These are phyloP conservation scores for Microcebus jonahi DNA, from an alignment of 2,113 vertebrate species.

Conservation along the genomic window DNA sequence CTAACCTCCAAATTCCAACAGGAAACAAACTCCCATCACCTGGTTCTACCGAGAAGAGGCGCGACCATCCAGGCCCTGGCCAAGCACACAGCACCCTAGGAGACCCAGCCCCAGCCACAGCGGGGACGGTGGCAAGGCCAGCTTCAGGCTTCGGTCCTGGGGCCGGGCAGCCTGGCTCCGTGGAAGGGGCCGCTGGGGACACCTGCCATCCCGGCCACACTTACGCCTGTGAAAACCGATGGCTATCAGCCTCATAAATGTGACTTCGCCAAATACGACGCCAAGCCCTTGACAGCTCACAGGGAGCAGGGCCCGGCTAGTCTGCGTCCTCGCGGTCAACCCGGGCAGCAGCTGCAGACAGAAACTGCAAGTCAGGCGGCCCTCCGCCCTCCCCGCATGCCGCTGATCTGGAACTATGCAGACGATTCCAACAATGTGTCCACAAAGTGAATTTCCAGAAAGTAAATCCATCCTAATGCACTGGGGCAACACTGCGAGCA, in stretches of 20 bases:
- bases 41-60: neutral
- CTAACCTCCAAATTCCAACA: neutral
- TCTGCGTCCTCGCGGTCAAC: fast-evolving
- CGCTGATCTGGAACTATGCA: fast-evolving
- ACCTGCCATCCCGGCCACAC: neutral
- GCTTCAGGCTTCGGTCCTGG: fast-evolving
- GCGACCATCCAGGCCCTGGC: neutral
- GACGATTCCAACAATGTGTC: fast-evolving
- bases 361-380: fast-evolving
- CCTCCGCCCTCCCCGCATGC: neutral
- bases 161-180: neutral
- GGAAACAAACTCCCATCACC: neutral
- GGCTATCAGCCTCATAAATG: neutral
- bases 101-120: neutral
- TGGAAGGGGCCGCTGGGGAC: neutral
- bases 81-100: fast-evolving
- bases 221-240: neutral
- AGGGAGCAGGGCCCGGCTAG: no score
- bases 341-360: no score
- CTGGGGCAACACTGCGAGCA: fast-evolving
- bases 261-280: fast-evolving
- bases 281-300: fast-evolving
- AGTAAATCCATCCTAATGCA: fast-evolving
- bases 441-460: neutral
- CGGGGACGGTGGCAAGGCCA: no score